Evolutionary conservation across 2,888 invertebrate species (phyloP), one percentile per base, ranked within the genome.

Genomic region (Hirtodrosophila alboralis): DNA sequence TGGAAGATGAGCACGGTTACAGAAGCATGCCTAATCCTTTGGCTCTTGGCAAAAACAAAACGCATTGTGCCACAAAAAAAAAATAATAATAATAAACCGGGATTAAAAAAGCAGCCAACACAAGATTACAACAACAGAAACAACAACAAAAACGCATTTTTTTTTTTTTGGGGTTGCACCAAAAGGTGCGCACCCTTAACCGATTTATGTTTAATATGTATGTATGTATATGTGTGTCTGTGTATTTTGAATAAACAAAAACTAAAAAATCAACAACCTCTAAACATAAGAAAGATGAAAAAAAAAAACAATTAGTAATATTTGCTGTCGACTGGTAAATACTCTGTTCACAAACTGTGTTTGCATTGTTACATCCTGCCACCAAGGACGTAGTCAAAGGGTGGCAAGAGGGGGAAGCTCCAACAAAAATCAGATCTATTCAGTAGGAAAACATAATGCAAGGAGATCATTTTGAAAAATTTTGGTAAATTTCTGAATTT

Each of bases 21-120:
- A 26, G 33, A 13, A 41, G 61, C 45, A 53, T 26, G 44, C 12
- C 16, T 67, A 67, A 71, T 71, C 67, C 70, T 58, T 44, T 67
- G 43, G 54, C 54, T 58, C 43, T 28, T 36, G 47, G 14, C 33
- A 51, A 47, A 30, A 69, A 38, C 45, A 54, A 49, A 62, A 31
- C 12, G 33, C 33, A 44, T 6, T 48, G 54, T 48, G 48, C 33
- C 27, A 52, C 52, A 67, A 65, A 75, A 81, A 66, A 78, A 73
- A 18, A 67, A 65, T 75, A 81, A 66, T 84, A 73, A 18, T 18
- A 18, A 3, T 73, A 84, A 63, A 67, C 57, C 58, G 21, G 70
- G 80, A 70, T 67, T 77, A 67, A 76, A 76, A 64, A 74, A 65
- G 74, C 60, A 79, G 70, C 52, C 60, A 63, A 70, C 67, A 65